A percentile compares a stretch with the other conserved stretches of the same genome.
phyloP scores from a whole-genome alignment of 2,888 invertebrate genomes.

The Linyphia triangularis region DNA sequence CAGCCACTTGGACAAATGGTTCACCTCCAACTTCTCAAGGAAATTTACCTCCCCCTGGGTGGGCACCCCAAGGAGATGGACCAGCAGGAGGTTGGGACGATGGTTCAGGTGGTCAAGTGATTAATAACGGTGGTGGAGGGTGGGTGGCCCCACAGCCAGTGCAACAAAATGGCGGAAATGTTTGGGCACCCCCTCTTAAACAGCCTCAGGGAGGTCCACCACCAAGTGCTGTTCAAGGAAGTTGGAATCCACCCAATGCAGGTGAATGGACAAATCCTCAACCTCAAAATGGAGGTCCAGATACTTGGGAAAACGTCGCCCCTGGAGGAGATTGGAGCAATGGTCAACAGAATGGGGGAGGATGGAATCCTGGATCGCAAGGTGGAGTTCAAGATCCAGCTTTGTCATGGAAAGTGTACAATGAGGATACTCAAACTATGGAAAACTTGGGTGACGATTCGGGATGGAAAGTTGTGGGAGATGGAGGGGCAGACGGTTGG shows the following conservation, averaged over 20 bases:
- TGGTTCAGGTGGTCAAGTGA: background rate
- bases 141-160: background rate
- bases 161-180: slow-evolving; percentile 17
- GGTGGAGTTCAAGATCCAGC: slow-evolving; percentile 39
- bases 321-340: slow-evolving; percentile 21
- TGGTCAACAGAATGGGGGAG: slow-evolving; percentile 9
- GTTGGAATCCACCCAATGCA: slow-evolving; percentile 10
- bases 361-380: slow-evolving; percentile 1
- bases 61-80: slow-evolving; percentile 4
- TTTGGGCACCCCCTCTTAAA: slow-evolving; percentile 31
- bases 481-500: slow-evolving; percentile 69
- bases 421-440: slow-evolving; percentile 69
- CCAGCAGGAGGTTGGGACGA: slow-evolving; percentile 30
- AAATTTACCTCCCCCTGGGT: slow-evolving; percentile 18
- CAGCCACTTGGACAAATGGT: slow-evolving; percentile 31
- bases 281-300: background rate
- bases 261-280: slow-evolving; percentile 19
- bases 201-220: background rate
- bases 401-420: slow-evolving; percentile 66
- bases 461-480: slow-evolving; percentile 69
- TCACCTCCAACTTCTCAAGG: slow-evolving; percentile 16
- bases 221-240: background rate
- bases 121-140: background rate
- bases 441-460: slow-evolving; percentile 62
- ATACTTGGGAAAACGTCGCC: slow-evolving; percentile 21